phyloP scores from a whole-genome alignment of 2,888 invertebrate genomes.

The Melitaea athalia region DNA sequence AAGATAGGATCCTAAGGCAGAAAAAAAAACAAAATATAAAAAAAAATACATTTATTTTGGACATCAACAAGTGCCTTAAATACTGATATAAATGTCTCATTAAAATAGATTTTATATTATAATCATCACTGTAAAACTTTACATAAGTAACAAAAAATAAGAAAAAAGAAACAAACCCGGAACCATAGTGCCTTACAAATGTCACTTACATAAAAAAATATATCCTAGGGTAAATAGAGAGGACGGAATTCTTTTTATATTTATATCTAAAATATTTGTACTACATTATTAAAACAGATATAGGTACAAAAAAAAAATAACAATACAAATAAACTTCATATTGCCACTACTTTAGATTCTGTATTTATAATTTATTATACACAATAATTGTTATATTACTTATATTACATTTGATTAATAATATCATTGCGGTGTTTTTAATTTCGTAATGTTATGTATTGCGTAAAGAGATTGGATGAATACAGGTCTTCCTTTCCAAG shows the following conservation, averaged over 20 bases:
- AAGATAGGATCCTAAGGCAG: too few relatives aligned
- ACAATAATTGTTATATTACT: not conserved
- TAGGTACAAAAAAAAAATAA: too few relatives aligned
- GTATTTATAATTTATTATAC: too few relatives aligned
- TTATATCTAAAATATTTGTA: not conserved
- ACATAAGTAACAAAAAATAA: not conserved
- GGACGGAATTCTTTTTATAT: not conserved
- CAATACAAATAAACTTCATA: too few relatives aligned
- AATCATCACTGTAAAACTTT: not conserved
- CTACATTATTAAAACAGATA: not conserved
- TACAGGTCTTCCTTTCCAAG: conserved; percentile 44
- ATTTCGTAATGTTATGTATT: conserved; percentile 63
- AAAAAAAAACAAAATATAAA: conserved; percentile 28
- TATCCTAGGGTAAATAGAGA: not conserved
- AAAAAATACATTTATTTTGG: conserved; percentile 38
- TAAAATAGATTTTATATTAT: not conserved
- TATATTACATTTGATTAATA: conserved; percentile 6
- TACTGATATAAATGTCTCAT: conserved; percentile 9
- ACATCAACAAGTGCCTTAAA: conserved; percentile 38
- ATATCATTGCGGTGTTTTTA: conserved; percentile 24
- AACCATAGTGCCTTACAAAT: not conserved
- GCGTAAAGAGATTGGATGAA: conserved; percentile 62
- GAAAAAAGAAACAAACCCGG: not conserved
- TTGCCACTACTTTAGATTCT: too few relatives aligned
- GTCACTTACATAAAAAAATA: too few relatives aligned